Percentiles rank a stretch among this genome's conserved stretches.
These are phyloP conservation scores for Noctilio leporinus DNA, from an alignment of 2,113 vertebrate genomes.

Conservation along the genomic window DNA sequence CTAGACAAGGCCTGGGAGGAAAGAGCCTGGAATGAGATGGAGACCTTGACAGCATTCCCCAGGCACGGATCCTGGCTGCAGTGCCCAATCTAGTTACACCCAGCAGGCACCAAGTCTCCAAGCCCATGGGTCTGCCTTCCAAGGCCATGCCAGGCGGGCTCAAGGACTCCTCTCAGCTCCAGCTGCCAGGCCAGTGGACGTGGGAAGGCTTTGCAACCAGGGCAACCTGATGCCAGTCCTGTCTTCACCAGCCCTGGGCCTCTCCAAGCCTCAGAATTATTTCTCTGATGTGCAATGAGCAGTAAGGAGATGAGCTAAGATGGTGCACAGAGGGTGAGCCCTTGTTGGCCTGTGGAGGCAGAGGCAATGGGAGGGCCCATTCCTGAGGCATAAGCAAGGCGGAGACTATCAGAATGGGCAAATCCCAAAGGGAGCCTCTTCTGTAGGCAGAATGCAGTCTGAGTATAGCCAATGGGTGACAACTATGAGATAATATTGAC, in stretches of 20 bases:
- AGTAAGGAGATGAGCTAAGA: not conserved
- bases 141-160: not conserved
- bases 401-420: not conserved
- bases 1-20: not conserved
- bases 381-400: not conserved
- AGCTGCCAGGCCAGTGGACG: not conserved
- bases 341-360: rapidly evolving
- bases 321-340: rapidly evolving
- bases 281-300: not conserved
- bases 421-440: not conserved
- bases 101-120: not conserved
- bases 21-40: not conserved
- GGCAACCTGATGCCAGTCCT: not conserved
- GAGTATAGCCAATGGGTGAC: not conserved
- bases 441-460: not conserved
- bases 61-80: not conserved
- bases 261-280: not conserved
- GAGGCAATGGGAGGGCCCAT: rapidly evolving
- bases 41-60: not conserved
- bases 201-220: not conserved
- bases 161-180: not conserved
- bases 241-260: not conserved
- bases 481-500: no score
- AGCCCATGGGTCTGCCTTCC: not conserved
- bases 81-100: rapidly evolving